Base-by-base conservation (phyloP, 2,113 vertebrate genomes). In the Poicephalus meyeri region DNA sequence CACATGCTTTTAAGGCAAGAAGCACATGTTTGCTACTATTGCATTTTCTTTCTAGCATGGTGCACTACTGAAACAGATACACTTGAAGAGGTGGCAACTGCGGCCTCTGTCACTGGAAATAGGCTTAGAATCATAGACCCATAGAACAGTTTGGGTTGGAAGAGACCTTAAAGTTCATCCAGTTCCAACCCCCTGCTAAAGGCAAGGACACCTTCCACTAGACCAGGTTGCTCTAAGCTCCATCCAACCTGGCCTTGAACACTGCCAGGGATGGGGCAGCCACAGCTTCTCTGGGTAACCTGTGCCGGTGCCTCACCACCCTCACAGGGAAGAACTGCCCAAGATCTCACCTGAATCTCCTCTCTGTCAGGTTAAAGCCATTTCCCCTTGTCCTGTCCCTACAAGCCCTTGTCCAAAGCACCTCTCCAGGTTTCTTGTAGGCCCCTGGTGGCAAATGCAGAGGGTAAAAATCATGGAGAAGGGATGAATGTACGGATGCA, bases 1-100 rank as follows among this genome's bases (percentile, higher is more conserved):
- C 69, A 31, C 20, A 23, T 25, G 83, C 73, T 63, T 63, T 26
- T 10, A 37, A 46, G 55, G 28, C 52, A 28, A 33, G n/a, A 17
- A 33, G 23, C 11, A 6, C 7, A 0, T 2, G 11, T 35, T 63
- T 35, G 4, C 39, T 41, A 24, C 9, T 3, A 6, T 20, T 66
- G 47, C 1, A 1, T 39, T 85, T 71, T 72, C 35, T 56, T 87
- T 68, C 39, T 53, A 61, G 53, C 52, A 21, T 3, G 3, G 2
- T 26, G 41, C 78, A 21, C 31, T 46, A 52, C 42, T 25, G 31
- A 76, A 71, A 46, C 12, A 50, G 25, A 70, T 69, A 3, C 29
- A 13, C 31, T 5, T 5, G 18, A 44, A 91, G 46, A 70, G 56
- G 15, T 41, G 52, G 44, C 18, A 61, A n/a, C 37, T 41, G 8